Evolutionary conservation across 1,140 invertebrate genomes (phyloP).

Genomic region (Atopsyche davidsoni): DNA sequence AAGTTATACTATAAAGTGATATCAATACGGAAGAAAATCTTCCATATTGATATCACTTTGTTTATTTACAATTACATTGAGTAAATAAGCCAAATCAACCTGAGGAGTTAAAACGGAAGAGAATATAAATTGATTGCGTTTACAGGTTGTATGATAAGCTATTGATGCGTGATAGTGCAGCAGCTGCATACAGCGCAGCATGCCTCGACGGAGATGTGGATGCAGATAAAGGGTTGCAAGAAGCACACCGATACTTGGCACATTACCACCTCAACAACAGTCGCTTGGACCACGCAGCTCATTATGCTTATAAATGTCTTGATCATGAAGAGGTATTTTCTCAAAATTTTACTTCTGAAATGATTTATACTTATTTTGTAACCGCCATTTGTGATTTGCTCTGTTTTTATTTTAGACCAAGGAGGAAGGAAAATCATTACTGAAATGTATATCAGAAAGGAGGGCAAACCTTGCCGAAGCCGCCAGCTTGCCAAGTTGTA

Average conservation of each 20-base stretch:
- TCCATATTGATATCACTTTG: too few species aligned
- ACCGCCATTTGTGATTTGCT: too few species aligned
- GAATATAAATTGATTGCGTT: too few species aligned
- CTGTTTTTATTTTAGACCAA: slow-evolving; percentile 62
- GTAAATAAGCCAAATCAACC: too few species aligned
- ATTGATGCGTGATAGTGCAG: slow-evolving; percentile 79
- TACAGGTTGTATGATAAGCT: slow-evolving; percentile 80
- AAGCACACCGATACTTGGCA: slow-evolving; percentile 85
- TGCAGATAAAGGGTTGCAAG: slow-evolving; percentile 69
- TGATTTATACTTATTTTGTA: slow-evolving; percentile 7
- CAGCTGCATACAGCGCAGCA: slow-evolving; percentile 85
- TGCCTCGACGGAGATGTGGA: slow-evolving; percentile 69
- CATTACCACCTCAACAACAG: slow-evolving; percentile 80
- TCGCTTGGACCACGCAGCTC: slow-evolving; percentile 78
- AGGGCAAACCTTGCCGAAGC: slow-evolving; percentile 34
- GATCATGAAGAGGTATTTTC: slow-evolving; percentile 63
- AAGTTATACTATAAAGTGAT: not conserved
- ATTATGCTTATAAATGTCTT: slow-evolving; percentile 90
- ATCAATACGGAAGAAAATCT: too few species aligned
- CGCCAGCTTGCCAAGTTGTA: slow-evolving; percentile 13
- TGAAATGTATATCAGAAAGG: slow-evolving; percentile 67
- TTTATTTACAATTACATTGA: too few species aligned
- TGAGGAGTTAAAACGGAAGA: too few species aligned
- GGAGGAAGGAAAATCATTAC: slow-evolving; percentile 82
- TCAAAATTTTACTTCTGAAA: not conserved